A percentile compares a stretch with the other conserved stretches of the same genome.
These are phyloP conservation scores for Acleris laterana DNA, from an alignment of 2,888 invertebrate genomes.

Conservation along the genomic window DNA sequence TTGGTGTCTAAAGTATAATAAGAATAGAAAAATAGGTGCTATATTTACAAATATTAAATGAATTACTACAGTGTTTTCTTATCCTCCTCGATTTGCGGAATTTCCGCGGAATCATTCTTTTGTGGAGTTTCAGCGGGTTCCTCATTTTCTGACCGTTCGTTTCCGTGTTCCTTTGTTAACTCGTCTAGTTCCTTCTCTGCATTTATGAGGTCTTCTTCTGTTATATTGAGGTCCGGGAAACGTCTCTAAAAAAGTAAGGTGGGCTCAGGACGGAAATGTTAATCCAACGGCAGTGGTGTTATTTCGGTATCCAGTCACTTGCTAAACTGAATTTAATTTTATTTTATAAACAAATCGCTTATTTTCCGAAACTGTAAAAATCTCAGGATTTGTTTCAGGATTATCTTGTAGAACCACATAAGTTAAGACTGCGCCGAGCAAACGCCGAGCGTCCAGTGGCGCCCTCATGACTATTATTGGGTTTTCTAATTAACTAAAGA, in stretches of 20 bases:
- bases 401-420: no score
- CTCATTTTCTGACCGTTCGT: constrained; percentile 41
- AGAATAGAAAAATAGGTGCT: constrained; percentile 34
- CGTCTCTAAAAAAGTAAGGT: constrained; percentile 62
- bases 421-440: no score
- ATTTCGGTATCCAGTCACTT: no score
- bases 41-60: constrained; percentile 26
- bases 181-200: constrained; percentile 71
- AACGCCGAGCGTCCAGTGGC: no score
- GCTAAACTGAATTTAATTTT: no score
- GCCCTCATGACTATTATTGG: no score
- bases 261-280: no score
- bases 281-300: no score
- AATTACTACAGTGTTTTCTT: constrained; percentile 62
- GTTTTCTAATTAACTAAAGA: no score
- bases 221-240: constrained; percentile 72
- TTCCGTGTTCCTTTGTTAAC: constrained; percentile 59
- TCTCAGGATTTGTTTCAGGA: no score
- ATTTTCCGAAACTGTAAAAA: no score
- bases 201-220: constrained; percentile 74
- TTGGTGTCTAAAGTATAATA: background rate
- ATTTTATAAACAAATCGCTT: no score
- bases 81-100: constrained; percentile 47
- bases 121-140: constrained; percentile 39
- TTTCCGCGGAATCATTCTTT: constrained; percentile 34